These are phyloP conservation scores for Cylindroiulus punctatus DNA, from an alignment of 2,888 invertebrate species.

Conservation along the genomic window DNA sequence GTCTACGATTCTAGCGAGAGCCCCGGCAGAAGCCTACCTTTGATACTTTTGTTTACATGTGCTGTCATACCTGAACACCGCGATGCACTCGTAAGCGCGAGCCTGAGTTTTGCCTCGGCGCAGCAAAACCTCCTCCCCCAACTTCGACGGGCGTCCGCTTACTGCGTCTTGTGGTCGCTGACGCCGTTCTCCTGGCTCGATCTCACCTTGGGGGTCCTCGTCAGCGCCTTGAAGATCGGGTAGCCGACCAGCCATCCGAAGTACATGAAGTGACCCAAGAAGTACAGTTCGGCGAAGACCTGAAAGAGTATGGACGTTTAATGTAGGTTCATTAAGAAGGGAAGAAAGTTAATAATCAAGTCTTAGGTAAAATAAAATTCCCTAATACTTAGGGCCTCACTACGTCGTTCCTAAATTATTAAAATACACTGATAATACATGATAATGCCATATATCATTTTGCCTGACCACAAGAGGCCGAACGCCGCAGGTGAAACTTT, in stretches of 20 bases:
- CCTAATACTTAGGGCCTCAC: too few species aligned
- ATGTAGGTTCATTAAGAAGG: too few species aligned
- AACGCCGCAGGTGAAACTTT: too few species aligned
- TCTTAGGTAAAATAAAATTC: too few species aligned
- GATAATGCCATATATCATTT: too few species aligned
- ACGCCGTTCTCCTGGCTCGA: not conserved
- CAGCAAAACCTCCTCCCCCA: not conserved
- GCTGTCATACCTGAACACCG: not conserved
- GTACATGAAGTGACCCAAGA: conserved; percentile 56
- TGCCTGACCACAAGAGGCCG: too few species aligned
- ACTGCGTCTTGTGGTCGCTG: not conserved
- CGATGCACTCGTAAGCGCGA: not conserved
- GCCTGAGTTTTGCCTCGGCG: not conserved
- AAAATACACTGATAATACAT: too few species aligned
- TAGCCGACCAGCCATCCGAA: conserved; percentile 55
- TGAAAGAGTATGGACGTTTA: not conserved
- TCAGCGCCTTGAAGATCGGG: not conserved
- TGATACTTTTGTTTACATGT: not conserved
- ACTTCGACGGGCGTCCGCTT: not conserved
- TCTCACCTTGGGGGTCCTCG: not conserved
- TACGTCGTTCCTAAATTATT: too few species aligned
- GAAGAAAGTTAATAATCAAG: too few species aligned
- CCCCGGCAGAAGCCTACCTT: conserved; percentile 3
- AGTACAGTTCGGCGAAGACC: conserved; percentile 54
- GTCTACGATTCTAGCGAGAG: not conserved